Evolutionary conservation across 2,113 vertebrate genomes (phyloP).

Genomic region (Toxotes jaculatrix): DNA sequence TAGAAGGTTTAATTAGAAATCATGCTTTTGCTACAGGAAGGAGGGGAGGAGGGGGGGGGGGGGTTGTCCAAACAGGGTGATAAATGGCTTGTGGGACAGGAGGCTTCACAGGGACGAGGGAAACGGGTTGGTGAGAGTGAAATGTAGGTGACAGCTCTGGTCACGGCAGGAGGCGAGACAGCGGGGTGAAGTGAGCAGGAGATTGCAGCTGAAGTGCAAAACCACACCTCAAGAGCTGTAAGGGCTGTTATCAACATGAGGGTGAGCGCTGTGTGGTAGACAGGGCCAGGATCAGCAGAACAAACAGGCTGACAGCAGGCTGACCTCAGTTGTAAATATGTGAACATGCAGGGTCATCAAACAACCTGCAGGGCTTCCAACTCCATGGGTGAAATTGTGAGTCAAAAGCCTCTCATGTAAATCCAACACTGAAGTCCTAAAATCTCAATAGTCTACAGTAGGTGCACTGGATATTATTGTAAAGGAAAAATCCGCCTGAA

Average conservation of each 20-base stretch:
- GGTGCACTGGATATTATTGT: background rate
- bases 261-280: slow-evolving; percentile 15
- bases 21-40: slow-evolving; percentile 77
- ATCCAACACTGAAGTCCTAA: slow-evolving; percentile 1
- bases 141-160: slow-evolving; percentile 72
- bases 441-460: background rate
- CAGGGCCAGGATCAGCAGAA: slow-evolving; percentile 19
- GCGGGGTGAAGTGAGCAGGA: slow-evolving; percentile 33
- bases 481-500: no score
- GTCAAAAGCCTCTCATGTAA: background rate
- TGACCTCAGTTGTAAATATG: slow-evolving; percentile 31
- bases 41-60: slow-evolving; percentile 24
- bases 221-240: slow-evolving; percentile 48
- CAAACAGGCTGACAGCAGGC: slow-evolving; percentile 25
- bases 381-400: background rate
- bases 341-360: slow-evolving; percentile 3
- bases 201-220: slow-evolving; percentile 67
- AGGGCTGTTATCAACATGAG: slow-evolving; percentile 47
- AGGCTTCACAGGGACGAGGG: slow-evolving; percentile 47
- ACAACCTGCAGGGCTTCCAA: slow-evolving; percentile 15
- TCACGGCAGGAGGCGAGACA: slow-evolving; percentile 57
- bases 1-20: slow-evolving; percentile 87
- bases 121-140: slow-evolving; percentile 57
- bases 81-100: slow-evolving; percentile 80
- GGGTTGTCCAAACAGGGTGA: slow-evolving; percentile 78